phyloP scores from a whole-genome alignment of 2,113 vertebrate genomes.

The Pedionomus torquatus region DNA sequence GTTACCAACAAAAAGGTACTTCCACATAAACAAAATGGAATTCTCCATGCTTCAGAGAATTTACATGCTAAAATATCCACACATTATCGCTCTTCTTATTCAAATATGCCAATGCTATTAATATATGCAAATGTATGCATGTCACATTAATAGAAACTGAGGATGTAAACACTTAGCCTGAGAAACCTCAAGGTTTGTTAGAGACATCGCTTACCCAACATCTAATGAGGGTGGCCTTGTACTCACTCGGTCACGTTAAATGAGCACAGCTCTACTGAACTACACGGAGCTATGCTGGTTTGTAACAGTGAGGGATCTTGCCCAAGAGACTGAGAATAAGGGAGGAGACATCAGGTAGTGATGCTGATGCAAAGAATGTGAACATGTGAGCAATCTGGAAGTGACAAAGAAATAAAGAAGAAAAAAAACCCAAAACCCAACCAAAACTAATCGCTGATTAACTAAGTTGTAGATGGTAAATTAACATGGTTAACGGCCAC shows the following conservation, averaged over 20 bases:
- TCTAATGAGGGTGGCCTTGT: background rate
- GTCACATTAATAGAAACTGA: slow-evolving; percentile 33
- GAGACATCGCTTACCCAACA: background rate
- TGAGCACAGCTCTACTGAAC: background rate
- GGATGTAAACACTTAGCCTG: slow-evolving; percentile 29
- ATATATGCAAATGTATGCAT: slow-evolving; percentile 15
- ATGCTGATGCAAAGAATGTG: background rate
- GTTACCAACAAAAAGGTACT: background rate
- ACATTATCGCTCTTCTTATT: background rate
- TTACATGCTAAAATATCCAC: slow-evolving; percentile 7
- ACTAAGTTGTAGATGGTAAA: background rate
- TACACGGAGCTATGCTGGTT: background rate
- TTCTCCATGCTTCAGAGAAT: slow-evolving; percentile 24
- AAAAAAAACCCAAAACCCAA: background rate
- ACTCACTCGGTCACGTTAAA: background rate
- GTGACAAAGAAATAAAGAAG: background rate
- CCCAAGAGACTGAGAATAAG: background rate
- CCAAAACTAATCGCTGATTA: background rate
- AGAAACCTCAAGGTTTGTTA: slow-evolving; percentile 13
- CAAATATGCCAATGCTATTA: slow-evolving; percentile 19
- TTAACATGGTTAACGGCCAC: background rate
- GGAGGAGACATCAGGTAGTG: background rate
- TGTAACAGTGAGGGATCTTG: background rate
- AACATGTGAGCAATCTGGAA: background rate
- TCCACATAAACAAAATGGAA: background rate